These are phyloP conservation scores for Tigriopus californicus DNA, from an alignment of 2,888 invertebrate species.

Conservation along the genomic window DNA sequence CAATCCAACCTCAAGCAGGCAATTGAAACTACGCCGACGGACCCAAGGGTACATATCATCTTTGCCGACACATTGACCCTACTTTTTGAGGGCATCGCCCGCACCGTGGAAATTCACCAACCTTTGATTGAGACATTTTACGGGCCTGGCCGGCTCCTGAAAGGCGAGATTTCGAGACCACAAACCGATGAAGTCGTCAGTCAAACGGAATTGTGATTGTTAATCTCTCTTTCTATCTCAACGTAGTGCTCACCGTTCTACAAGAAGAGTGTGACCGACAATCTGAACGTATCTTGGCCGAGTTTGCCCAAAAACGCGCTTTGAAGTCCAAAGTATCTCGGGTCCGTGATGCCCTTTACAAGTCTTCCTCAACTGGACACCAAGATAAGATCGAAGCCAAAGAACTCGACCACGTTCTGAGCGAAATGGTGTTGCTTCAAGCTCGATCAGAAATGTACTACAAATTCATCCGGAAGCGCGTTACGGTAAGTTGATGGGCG, in stretches of 20 bases:
- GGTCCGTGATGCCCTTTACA: conserved; percentile 37
- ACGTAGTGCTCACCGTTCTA: conserved; percentile 46
- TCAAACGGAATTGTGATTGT: neutral
- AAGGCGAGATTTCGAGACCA: conserved; percentile 1
- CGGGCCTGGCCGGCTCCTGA: conserved; percentile 30
- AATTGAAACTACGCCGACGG: conserved; percentile 41
- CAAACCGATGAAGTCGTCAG: no score
- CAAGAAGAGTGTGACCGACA: conserved; percentile 60
- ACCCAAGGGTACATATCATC: conserved; percentile 52
- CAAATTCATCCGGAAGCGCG: conserved; percentile 58
- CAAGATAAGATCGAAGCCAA: neutral
- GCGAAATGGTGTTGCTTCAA: conserved; percentile 79
- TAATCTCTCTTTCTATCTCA: conserved; percentile 7
- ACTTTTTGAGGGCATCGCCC: conserved; percentile 64
- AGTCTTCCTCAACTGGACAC: neutral
- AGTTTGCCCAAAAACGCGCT: conserved; percentile 50
- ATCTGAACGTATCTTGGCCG: conserved; percentile 38
- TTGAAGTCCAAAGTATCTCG: conserved; percentile 40
- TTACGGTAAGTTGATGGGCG: conserved; percentile 37
- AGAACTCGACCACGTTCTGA: conserved; percentile 32
- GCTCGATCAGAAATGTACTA: conserved; percentile 76
- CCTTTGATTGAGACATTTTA: conserved; percentile 75
- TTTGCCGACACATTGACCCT: conserved; percentile 68
- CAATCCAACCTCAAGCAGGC: conserved; percentile 50
- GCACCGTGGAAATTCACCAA: conserved; percentile 65